Conservation (phyloP, 2,113 vertebrate species). For the Brachypteracias leptosomus region DNA sequence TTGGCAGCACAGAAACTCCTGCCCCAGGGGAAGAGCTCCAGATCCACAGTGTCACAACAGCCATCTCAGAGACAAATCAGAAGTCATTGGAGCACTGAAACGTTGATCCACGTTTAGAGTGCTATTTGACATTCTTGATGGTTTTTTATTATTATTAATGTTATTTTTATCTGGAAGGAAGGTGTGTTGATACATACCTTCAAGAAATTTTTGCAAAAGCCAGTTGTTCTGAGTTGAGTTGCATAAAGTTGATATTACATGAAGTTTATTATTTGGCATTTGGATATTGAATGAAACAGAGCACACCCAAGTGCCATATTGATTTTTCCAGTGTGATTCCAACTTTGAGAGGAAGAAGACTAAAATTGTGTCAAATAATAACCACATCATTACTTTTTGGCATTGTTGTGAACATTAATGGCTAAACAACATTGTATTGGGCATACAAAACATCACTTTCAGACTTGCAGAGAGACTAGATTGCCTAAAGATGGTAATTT, state of each 20-base stretch:
- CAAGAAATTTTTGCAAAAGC: neutral
- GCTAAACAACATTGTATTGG: neutral
- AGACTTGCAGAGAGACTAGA: neutral
- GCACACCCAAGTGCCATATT: neutral
- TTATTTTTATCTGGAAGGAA: neutral
- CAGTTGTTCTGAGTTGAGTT: neutral
- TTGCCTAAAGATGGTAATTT: neutral
- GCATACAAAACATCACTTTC: neutral
- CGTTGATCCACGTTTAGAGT: neutral
- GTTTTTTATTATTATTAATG: neutral
- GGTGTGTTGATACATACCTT: neutral
- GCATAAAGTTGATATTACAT: neutral
- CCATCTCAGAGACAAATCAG: neutral
- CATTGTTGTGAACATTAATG: neutral
- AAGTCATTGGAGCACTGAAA: neutral
- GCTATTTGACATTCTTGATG: too few species aligned
- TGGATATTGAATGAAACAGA: neutral
- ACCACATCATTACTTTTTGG: neutral
- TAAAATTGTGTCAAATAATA: neutral
- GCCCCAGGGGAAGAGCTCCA: neutral
- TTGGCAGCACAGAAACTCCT: neutral
- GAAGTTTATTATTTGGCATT: neutral
- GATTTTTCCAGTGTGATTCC: neutral
- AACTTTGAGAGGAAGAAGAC: neutral
- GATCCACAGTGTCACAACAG: neutral